phyloP scores from a whole-genome alignment of 2,113 vertebrate genomes.

The Glaucidium brasilianum region DNA sequence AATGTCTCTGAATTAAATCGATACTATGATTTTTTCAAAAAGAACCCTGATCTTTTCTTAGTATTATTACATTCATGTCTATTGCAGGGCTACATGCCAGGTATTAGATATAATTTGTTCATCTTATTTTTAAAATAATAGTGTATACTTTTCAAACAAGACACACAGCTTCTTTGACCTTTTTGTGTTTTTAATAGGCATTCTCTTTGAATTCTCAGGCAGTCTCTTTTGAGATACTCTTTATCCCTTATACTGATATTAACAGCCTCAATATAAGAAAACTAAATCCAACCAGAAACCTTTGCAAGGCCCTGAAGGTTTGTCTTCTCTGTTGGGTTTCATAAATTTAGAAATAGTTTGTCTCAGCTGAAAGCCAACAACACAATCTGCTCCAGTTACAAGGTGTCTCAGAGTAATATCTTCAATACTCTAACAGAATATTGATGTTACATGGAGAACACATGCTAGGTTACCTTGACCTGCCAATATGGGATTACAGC shows the following conservation, averaged over 20 bases:
- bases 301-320: neutral
- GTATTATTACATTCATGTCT: neutral
- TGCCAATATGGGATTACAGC: neutral
- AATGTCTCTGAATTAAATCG: neutral
- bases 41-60: neutral
- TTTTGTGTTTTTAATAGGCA: neutral
- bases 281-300: neutral
- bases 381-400: neutral
- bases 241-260: neutral
- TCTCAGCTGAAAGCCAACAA: neutral
- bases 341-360: neutral
- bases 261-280: neutral
- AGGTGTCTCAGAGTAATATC: neutral
- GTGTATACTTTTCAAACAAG: neutral
- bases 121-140: neutral
- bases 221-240: neutral
- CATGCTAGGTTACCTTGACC: neutral
- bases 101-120: neutral
- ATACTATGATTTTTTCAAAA: neutral
- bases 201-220: neutral
- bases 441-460: neutral
- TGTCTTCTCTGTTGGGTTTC: neutral
- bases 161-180: neutral
- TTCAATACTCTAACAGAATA: neutral
- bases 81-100: neutral